Conservation (phyloP, 2,797 vertebrate species). For the Cryptoblepharus egeriae region DNA sequence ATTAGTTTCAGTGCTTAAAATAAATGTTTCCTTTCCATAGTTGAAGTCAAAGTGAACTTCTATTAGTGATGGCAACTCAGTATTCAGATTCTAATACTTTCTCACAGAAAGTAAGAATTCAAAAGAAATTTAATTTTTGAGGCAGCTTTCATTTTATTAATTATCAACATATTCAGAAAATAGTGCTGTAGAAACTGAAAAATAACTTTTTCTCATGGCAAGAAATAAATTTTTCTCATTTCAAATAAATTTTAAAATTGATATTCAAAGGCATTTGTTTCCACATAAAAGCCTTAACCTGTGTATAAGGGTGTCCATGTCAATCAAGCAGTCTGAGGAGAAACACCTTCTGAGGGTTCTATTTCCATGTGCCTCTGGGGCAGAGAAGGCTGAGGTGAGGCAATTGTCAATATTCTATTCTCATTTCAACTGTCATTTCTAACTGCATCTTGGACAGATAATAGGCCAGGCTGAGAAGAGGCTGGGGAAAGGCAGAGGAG, state of each 20-base stretch:
- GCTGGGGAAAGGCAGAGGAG: no score
- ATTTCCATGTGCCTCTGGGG: no score
- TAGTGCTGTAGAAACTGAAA: neutral
- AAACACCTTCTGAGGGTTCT: no score
- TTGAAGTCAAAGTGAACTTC: neutral
- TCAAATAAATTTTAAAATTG: neutral
- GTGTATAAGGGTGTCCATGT: no score
- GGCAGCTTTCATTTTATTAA: neutral
- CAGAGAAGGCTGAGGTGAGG: no score
- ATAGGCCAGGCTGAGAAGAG: no score
- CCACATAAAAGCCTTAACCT: no score
- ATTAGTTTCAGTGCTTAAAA: conserved; percentile 29
- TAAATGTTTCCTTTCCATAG: neutral
- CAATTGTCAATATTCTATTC: no score
- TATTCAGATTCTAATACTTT: neutral
- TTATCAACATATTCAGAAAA: neutral
- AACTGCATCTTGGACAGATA: no score
- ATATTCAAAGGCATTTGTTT: neutral
- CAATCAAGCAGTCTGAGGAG: no score
- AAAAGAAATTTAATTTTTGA: neutral
- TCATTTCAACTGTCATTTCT: no score
- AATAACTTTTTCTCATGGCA: neutral
- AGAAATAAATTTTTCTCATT: neutral
- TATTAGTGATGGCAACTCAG: neutral
- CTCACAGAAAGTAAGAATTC: neutral